Conservation (phyloP, 2,888 invertebrate species). For the Marasmarcha lunaedactyla region DNA sequence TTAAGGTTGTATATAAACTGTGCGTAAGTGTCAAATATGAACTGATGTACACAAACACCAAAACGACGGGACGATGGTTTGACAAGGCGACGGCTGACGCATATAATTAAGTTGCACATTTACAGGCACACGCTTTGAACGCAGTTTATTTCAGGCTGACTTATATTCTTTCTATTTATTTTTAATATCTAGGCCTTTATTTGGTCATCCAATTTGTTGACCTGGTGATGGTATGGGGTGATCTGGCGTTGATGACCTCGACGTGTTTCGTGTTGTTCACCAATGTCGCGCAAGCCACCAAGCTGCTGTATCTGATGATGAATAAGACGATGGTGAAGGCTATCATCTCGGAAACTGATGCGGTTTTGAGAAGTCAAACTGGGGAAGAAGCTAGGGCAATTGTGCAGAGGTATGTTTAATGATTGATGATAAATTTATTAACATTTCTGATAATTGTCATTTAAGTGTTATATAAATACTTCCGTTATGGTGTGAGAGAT, state of each 20-base stretch:
- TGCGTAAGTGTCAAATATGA: too few relatives aligned
- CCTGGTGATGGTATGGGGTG: constrained; percentile 52
- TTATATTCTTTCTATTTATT: too few relatives aligned
- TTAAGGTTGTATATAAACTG: too few relatives aligned
- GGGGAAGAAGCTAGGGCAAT: constrained; percentile 28
- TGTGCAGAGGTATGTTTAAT: constrained; percentile 30
- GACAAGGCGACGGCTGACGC: too few relatives aligned
- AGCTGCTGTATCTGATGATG: constrained; percentile 39
- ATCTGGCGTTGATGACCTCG: constrained; percentile 53
- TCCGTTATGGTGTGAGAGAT: too few relatives aligned
- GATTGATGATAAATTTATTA: constrained; percentile 1
- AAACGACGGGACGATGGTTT: too few relatives aligned
- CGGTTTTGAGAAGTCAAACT: constrained; percentile 21
- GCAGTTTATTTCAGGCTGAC: too few relatives aligned
- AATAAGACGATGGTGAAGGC: constrained; percentile 27
- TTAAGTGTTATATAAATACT: too few relatives aligned
- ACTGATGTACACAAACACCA: too few relatives aligned
- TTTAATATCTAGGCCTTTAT: constrained; percentile 50
- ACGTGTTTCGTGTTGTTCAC: constrained; percentile 55
- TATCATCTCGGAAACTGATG: constrained; percentile 31
- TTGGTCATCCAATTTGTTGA: constrained; percentile 56
- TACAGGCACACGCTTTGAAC: too few relatives aligned
- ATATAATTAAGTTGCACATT: too few relatives aligned
- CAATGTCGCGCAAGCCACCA: constrained; percentile 47
- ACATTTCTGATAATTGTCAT: too few relatives aligned